These are phyloP conservation scores for Cephus nigrinus DNA, from an alignment of 2,888 invertebrate species.

Conservation along the genomic window DNA sequence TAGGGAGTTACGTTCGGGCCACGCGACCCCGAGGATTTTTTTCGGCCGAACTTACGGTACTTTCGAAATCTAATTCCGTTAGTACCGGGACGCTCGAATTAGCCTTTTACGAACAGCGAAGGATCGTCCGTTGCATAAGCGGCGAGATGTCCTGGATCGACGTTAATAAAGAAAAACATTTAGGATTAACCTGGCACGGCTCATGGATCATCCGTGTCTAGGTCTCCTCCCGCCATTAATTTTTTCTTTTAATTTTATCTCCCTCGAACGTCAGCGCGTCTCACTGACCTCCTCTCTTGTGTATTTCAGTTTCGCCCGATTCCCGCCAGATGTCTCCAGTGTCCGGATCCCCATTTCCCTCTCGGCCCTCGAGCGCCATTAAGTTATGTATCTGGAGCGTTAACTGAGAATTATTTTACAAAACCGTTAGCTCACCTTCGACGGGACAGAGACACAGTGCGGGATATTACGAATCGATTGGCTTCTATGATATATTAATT, in stretches of 20 bases:
- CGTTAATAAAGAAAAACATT: background rate
- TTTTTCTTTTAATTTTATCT: too few species aligned
- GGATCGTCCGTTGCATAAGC: background rate
- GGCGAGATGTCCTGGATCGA: background rate
- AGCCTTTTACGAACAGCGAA: background rate
- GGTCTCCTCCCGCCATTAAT: conserved; percentile 31
- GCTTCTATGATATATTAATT: background rate
- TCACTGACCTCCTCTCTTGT: background rate
- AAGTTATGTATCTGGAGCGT: conserved; percentile 4
- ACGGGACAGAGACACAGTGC: background rate
- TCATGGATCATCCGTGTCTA: conserved; percentile 47
- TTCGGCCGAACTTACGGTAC: background rate
- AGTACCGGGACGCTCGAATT: background rate
- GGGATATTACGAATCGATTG: background rate
- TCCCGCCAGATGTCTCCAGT: background rate
- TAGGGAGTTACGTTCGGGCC: background rate
- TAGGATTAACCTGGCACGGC: background rate
- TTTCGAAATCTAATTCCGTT: background rate
- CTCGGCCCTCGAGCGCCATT: background rate
- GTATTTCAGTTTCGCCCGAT: background rate
- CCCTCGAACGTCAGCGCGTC: too few species aligned
- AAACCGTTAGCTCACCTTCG: conserved; percentile 23
- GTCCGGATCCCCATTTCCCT: background rate
- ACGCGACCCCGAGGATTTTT: background rate
- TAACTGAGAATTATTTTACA: conserved; percentile 1